Base-by-base conservation (phyloP, 37 sponge, comb jelly and placozoan species). In the Axinella damicornis region DNA sequence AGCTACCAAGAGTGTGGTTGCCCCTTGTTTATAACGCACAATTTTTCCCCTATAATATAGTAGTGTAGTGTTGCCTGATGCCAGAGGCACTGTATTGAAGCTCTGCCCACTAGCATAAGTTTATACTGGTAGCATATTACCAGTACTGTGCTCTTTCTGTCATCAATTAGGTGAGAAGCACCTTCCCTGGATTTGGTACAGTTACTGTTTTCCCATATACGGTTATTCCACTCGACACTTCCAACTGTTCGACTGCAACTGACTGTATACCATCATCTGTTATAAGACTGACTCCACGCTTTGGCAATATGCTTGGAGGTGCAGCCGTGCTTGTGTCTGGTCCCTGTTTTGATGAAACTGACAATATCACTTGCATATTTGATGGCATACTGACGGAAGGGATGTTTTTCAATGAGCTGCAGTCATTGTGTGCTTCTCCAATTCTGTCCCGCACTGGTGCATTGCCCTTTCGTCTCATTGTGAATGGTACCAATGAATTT, bases 221-320 rank as follows among this genome's bases (percentile, higher is more conserved):
- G n/a, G 57, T 74, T 20, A 57, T 57, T 74, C 76, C 53, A 25
- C 56, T 74, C 9, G 33, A 74, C 56, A 74, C 56, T 30, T 53
- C 56, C 18, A 74, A 46, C 76, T 74, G 76, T 74, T 46, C 46
- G 9, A 46, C 46, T 46, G 46, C 46, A 12, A 46, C 9, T 4
- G 46, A 46, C 46, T 46, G 46, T 46, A 9, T 46, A 46, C 46
- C 46, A 46, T 46, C 46, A 46, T 46, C 46, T 46, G 46, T 46
- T 4, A 12, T 46, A 46, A 46, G 6, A 9, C 9, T 78, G 31
- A 52, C 1, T 27, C 91, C 86, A 18, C 38, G 72, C 19, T 74
- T 55, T 71, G 91, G 91, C 21, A 85, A 66, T 75, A 81, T 79
- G 76, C 32, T 85, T 14, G 91, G 91, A 59, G 91, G 91, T 21